Base-by-base conservation (phyloP, 2,888 invertebrate genomes). In the Iphiclides podalirius region DNA sequence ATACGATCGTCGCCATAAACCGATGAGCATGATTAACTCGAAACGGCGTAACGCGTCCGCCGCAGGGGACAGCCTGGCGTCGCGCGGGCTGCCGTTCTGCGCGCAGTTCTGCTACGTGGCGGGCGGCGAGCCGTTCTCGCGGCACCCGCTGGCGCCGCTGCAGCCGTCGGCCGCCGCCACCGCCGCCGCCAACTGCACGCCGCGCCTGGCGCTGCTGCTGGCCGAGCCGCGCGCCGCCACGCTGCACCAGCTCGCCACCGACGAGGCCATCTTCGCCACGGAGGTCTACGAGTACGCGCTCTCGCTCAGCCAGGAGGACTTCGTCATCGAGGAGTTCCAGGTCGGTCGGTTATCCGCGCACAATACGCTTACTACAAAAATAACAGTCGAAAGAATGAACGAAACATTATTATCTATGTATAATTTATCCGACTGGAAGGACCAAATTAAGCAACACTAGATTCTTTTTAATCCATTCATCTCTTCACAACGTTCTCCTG, bases 31-130 rank as follows among this genome's bases (percentile, higher is more conserved):
- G n/a, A n/a, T n/a, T n/a, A n/a, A n/a, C n/a, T n/a, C n/a, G n/a
- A n/a, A n/a, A n/a, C n/a, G n/a, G n/a, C 14, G 14, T 14, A 4
- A 26, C 1, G 4, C 12, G 2, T 9, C 11, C 26, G 8, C 31
- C 7, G 8, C 69, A 91, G 94, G 94, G 0, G 95, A 95, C 75
- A 93, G 93, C 0, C 82, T 95, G 9, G 78, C 90, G 49, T 81
- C 91, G 47, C 93, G 95, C 58, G 97, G 98, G 8, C 94, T 95
- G 65, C 83, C 95, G 47, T 94, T 94, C 85, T 98, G 96, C 1
- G 96, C 98, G 15, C 98, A 99, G 79, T 97, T 99, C 82, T 98
- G 98, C 80, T 98, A 98, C 89, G 87, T 99, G 65, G 93, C 97
- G 84, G 97, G 94, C 1, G 94, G 95, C 64, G 91, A 92, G 52